Percentiles rank a stretch among this genome's conserved stretches.
These are phyloP conservation scores for Lepisosteus oculatus DNA, from an alignment of 2,113 vertebrate genomes.

Conservation along the genomic window DNA sequence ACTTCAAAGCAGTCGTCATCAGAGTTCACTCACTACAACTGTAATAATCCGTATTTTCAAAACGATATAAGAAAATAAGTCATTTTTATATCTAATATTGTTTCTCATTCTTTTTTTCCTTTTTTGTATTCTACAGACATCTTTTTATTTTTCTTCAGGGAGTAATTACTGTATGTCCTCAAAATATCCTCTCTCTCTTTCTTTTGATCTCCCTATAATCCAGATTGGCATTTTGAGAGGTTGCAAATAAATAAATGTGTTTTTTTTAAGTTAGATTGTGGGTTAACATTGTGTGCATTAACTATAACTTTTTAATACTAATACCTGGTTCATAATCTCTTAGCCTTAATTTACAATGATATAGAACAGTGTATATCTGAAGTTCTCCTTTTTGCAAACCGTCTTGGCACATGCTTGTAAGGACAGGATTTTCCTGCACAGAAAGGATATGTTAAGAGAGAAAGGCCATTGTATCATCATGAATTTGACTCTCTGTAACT, in stretches of 20 bases:
- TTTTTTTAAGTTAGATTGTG: no score
- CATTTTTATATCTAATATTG: not conserved
- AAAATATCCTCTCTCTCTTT: not conserved
- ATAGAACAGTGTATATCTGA: no score
- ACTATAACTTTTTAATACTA: not conserved
- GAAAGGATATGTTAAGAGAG: no score
- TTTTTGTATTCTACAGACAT: not conserved
- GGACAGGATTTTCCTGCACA: no score
- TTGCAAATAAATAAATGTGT: not conserved
- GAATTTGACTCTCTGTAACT: not conserved
- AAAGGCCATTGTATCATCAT: no score
- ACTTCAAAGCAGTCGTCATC: no score
- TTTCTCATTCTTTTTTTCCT: slow-evolving; percentile 17
- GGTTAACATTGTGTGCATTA: no score
- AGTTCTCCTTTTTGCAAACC: no score
- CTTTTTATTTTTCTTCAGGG: not conserved
- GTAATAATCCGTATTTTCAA: not conserved
- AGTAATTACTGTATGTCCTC: not conserved
- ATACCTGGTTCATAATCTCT: no score
- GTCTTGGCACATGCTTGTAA: no score
- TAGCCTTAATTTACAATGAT: no score
- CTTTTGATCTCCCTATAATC: not conserved
- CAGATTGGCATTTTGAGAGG: not conserved
- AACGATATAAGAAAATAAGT: not conserved
- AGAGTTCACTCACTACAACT: no score